These are phyloP conservation scores for Deilephila elpenor DNA, from an alignment of 2,888 invertebrate genomes.

Conservation along the genomic window DNA sequence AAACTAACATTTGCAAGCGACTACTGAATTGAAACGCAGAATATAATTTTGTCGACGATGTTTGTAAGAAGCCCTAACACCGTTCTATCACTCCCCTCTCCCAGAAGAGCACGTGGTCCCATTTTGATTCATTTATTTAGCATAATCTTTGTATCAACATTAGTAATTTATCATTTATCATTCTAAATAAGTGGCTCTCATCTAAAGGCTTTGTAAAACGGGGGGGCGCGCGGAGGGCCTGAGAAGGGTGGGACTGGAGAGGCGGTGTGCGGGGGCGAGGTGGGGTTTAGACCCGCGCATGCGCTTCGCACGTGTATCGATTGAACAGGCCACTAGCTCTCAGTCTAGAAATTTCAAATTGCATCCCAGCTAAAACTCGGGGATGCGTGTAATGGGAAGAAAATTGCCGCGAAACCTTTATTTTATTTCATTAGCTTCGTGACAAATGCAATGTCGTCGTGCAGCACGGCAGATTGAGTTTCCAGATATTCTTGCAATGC, in stretches of 20 bases:
- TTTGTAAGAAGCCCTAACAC: background rate
- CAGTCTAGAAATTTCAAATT: conserved; percentile 28
- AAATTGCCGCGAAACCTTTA: background rate
- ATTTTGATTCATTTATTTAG: conserved; percentile 34
- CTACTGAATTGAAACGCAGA: too few relatives aligned
- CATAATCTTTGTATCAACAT: conserved; percentile 36
- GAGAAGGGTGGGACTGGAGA: background rate
- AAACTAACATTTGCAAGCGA: too few relatives aligned
- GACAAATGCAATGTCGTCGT: background rate
- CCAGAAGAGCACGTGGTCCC: background rate
- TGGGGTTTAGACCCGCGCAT: background rate
- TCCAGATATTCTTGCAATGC: background rate
- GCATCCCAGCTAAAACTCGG: conserved; percentile 20
- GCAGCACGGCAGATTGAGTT: background rate
- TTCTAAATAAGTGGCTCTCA: conserved; percentile 25
- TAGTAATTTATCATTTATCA: conserved; percentile 46
- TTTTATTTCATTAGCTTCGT: conserved; percentile 5
- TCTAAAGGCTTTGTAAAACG: conserved; percentile 15
- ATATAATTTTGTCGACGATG: too few relatives aligned
- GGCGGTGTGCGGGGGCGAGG: background rate
- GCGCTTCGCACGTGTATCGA: conserved; percentile 24
- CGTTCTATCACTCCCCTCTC: background rate
- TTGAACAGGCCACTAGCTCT: conserved; percentile 21
- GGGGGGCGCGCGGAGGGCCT: background rate
- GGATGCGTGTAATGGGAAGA: conserved; percentile 15